Evolutionary conservation across 2,113 vertebrate genomes (phyloP), one percentile per base, ranked within the genome.

Genomic region (Myocastor coypus): DNA sequence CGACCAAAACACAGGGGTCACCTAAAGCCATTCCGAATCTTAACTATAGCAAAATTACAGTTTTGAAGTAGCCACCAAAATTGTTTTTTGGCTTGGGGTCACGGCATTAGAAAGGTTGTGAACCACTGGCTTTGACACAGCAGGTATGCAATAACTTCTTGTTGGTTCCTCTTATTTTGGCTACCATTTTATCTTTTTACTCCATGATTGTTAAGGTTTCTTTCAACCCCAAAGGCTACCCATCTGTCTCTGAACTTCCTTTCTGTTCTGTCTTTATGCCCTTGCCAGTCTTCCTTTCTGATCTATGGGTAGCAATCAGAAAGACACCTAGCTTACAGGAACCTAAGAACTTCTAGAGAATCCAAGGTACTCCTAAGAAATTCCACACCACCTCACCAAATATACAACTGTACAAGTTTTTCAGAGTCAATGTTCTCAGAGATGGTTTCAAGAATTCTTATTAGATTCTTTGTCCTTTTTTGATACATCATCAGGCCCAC

Each of bases 401-500:
- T 66, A 63, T 50, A 80, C 82, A 87, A 50, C 10, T 37, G 55
- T 83, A 30, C 78, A 7, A 55, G 50, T 50, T 71, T 93, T 87
- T 90, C 69, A 73, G 83, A 83, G 75, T 30, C 75, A 83, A 40
- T 46, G 7, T 87, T 77, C 92, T 37, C 85, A 86, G 50, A 82
- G 42, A 42, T 77, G 75, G 83, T 37, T 46, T 94, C 90, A 71
- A 66, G 26, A 87, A 94, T 59, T 92, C 57, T 83, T 80, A 83
- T 22, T 91, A 85, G 7, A 22, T 77, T 88, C 24, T 94, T 22
- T 32, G 71, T 93, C 28, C 63, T 83, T 83, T 40, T 77, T 22
- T 92, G 52, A 77, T 77, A 42, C 7, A 52, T 30, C 85, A 69
- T 69, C 87, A 69, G 83, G 94, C 52, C 40, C 63, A 92, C 26